Percentiles rank a stretch among this genome's conserved stretches.
Conservation (phyloP, 2,797 vertebrate species). For the Lepus oiostolus region DNA sequence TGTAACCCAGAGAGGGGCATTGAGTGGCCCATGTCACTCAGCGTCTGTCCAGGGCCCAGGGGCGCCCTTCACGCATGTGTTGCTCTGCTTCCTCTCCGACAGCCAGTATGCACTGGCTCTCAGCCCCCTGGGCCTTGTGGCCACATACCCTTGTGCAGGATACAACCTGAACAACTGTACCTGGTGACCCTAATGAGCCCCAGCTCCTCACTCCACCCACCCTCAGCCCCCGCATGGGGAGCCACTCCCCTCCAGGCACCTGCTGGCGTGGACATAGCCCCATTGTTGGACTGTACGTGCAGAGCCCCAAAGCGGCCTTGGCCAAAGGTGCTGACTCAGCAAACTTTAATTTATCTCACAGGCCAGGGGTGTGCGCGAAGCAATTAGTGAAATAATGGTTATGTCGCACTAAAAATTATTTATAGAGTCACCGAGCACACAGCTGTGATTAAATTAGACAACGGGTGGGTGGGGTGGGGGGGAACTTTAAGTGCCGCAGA, state of each 20-base stretch:
- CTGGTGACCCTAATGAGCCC: neutral
- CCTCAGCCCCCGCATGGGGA: neutral
- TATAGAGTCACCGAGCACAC: slow-evolving; percentile 83
- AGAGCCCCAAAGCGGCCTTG: neutral
- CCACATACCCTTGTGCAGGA: neutral
- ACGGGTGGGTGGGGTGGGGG: slow-evolving; percentile 69
- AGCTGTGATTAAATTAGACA: slow-evolving; percentile 87
- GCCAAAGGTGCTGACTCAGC: slow-evolving; percentile 82
- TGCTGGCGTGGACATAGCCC: neutral
- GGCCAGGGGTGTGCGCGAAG: slow-evolving; percentile 84
- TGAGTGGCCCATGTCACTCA: neutral
- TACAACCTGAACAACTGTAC: neutral
- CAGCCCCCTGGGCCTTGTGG: too few species aligned
- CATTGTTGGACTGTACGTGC: neutral
- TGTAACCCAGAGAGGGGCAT: neutral
- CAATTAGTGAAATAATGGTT: slow-evolving; percentile 87
- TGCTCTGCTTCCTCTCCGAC: too few species aligned
- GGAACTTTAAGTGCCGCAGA: slow-evolving; percentile 73
- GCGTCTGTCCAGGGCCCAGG: neutral
- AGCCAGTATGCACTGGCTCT: neutral
- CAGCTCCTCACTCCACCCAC: neutral
- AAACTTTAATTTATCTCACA: slow-evolving; percentile 85
- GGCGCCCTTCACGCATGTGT: too few species aligned
- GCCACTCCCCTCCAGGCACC: neutral
- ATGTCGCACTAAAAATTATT: slow-evolving; percentile 87